Percentiles rank a stretch among this genome's conserved stretches.
Evolutionary conservation across 2,113 vertebrate genomes (phyloP).

Genomic region (Gymnorhina tibicen): DNA sequence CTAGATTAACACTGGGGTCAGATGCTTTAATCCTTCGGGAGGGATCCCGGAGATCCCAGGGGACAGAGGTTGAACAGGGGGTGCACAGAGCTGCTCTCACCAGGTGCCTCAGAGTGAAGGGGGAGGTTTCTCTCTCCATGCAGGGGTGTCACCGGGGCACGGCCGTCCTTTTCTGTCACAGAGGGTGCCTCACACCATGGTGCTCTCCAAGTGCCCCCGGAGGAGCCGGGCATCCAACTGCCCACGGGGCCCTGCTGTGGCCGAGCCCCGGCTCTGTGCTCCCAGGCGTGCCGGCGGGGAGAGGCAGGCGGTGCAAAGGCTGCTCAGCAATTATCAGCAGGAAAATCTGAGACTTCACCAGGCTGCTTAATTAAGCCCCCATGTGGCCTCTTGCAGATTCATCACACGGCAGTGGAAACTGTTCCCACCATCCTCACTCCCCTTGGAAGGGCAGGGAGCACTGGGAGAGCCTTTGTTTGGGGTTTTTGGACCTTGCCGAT

Average conservation of each 20-base stretch:
- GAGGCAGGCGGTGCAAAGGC: neutral
- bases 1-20: neutral
- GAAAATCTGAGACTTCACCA: conserved; percentile 50
- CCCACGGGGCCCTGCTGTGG: neutral
- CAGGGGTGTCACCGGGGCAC: neutral
- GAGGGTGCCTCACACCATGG: neutral
- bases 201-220: accelerated
- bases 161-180: neutral
- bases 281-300: neutral
- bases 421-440: neutral
- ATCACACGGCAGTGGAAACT: neutral
- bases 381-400: conserved; percentile 56
- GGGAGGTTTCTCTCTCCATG: neutral
- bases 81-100: too few species aligned
- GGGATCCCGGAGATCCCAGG: accelerated
- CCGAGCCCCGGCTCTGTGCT: neutral
- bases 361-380: conserved; percentile 67
- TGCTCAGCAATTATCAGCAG: conserved; percentile 47
- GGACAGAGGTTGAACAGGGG: neutral
- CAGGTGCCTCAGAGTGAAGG: accelerated
- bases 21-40: neutral
- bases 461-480: neutral
- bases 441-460: neutral
- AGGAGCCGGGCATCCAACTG: neutral
- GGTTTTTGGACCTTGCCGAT: neutral